Evolutionary conservation across 2,888 invertebrate genomes (phyloP).

Genomic region (Yponomeuta evonymella): DNA sequence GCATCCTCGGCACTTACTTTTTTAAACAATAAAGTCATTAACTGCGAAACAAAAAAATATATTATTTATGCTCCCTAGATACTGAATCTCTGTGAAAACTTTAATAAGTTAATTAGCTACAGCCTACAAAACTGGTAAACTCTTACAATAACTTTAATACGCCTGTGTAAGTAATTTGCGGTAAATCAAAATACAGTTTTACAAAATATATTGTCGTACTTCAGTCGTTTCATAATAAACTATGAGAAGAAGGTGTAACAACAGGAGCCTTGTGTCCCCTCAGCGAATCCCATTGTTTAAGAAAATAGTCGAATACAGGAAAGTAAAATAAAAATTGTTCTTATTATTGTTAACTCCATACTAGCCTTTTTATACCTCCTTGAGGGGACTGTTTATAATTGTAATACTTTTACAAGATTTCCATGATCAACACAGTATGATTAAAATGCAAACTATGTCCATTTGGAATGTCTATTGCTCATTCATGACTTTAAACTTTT

Average conservation of each 20-base stretch:
- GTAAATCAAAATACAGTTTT: background rate
- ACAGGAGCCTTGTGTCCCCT: too few relatives aligned
- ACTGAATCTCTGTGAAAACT: constrained; percentile 5
- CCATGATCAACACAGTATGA: background rate
- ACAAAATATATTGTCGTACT: constrained; percentile 65
- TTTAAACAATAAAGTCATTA: background rate
- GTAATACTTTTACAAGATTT: background rate
- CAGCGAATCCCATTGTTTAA: too few relatives aligned
- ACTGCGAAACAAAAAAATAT: background rate
- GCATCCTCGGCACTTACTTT: background rate
- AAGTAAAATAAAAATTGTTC: too few relatives aligned
- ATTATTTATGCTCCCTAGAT: background rate
- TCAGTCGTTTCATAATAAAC: constrained; percentile 60
- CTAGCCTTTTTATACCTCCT: too few relatives aligned
- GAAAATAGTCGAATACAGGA: too few relatives aligned
- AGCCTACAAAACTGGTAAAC: background rate
- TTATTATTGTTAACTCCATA: too few relatives aligned
- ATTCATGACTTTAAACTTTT: constrained; percentile 8
- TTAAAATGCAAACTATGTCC: background rate
- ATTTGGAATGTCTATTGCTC: constrained; percentile 50
- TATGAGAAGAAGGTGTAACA: constrained; percentile 26
- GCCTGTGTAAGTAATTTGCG: background rate
- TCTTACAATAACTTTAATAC: background rate
- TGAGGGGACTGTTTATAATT: constrained; percentile 1
- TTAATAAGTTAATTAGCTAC: background rate